Base-by-base conservation (phyloP, 30 jellyfish, hydroid and myxozoan species). In the Cassiopea andromeda region DNA sequence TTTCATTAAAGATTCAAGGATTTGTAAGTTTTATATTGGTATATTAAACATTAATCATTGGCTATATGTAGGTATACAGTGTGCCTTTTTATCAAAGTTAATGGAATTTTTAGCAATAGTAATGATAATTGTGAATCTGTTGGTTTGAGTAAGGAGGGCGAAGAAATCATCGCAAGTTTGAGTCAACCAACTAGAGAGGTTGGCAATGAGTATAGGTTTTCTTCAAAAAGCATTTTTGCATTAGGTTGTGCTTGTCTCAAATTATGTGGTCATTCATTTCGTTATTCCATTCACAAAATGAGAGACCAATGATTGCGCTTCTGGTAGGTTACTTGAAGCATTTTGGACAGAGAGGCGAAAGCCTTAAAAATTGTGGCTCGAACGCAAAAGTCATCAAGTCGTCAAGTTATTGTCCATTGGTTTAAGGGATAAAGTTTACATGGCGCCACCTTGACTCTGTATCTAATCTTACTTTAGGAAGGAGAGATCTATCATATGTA, bases 361-460 rank as follows among this genome's bases (percentile, higher is more conserved):
- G 50, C 79, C n/a, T 70, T 2, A 18, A 16, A 70, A 19, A 18
- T 43, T 70, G 79, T 70, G 79, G 79, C 50, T 70, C 49, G 50
- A 54, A 70, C 27, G 79, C 79, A 43, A 70, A 70, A 70, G 15
- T 70, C 79, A 70, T 70, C 79, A 70, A 18, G 79, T 70, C 27
- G n/a, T 7, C 79, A 2, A 1, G 49, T 70, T 70, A 70, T 70
- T 70, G 79, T 70, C 50, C 49, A 1, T 9, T 15, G 79, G 79
- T 3, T 70, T 70, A 70, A 18, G 48, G 57, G 79, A 43, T 70
- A 9, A 43, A 4, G 79, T 70, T 17, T 2, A 43, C 57, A 27
- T 70, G 79, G 79, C 79, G 79, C 79, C 79, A 70, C 27, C 79
- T 18, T 70, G 79, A 70, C n/a, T 70, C 27, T 70, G 49, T 38